Percentiles rank a stretch among this genome's conserved stretches.
phyloP scores from a whole-genome alignment of 2,888 invertebrate genomes.

The Silvanus unidentatus region DNA sequence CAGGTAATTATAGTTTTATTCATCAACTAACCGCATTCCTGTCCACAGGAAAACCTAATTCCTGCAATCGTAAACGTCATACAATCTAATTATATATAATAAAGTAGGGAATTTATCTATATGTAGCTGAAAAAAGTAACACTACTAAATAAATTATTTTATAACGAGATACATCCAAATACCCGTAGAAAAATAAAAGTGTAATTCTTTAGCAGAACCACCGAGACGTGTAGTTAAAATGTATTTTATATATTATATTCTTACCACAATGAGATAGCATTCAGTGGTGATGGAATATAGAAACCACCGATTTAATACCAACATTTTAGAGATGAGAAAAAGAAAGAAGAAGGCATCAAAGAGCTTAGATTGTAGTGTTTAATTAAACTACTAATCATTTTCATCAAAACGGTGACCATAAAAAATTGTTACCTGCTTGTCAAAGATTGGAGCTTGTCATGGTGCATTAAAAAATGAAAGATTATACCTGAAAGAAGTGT shows the following conservation, averaged over 20 bases:
- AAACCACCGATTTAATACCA: neutral
- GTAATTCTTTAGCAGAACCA: too few species aligned
- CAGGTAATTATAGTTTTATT: too few species aligned
- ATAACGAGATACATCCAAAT: slow-evolving; percentile 6
- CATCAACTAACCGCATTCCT: too few species aligned
- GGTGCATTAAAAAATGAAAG: slow-evolving; percentile 4
- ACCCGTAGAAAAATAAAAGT: too few species aligned
- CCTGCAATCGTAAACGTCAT: too few species aligned
- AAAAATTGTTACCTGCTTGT: slow-evolving; percentile 6
- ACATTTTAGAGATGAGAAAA: neutral
- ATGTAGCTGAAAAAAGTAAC: slow-evolving; percentile 4
- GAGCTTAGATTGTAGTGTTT: slow-evolving; percentile 2
- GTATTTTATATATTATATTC: too few species aligned
- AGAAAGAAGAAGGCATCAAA: neutral
- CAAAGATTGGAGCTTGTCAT: neutral
- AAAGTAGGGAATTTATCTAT: too few species aligned
- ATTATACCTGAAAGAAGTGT: neutral
- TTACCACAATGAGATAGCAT: too few species aligned
- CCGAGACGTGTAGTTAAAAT: too few species aligned
- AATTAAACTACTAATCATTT: slow-evolving; percentile 6
- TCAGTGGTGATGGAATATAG: too few species aligned
- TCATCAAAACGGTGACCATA: slow-evolving; percentile 2
- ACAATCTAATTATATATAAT: too few species aligned
- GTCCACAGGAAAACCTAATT: too few species aligned
- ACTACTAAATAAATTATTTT: slow-evolving; percentile 13